These are phyloP conservation scores for Electrona antarctica DNA, from an alignment of 2,113 vertebrate genomes.

Conservation along the genomic window DNA sequence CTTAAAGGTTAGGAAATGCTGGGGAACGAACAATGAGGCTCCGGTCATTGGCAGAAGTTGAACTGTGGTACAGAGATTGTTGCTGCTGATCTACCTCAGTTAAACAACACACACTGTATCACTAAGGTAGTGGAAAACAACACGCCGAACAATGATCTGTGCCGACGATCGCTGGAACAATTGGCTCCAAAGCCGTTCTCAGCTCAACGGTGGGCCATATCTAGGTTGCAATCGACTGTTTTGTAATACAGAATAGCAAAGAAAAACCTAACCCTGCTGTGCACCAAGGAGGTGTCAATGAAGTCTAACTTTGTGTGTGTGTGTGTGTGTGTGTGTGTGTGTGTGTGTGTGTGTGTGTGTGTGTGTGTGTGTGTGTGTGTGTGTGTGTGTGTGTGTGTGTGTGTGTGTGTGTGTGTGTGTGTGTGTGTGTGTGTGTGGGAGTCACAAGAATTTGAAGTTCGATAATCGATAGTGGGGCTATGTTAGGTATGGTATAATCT, in stretches of 20 bases:
- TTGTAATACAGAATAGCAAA: too few species aligned
- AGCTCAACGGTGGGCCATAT: background rate
- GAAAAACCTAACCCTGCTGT: too few species aligned
- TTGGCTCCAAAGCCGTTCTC: background rate
- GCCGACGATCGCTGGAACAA: background rate
- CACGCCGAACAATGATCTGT: background rate
- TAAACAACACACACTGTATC: background rate
- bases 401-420: background rate
- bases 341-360: too few species aligned
- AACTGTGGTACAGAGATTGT: constrained; percentile 1
- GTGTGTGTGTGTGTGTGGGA: background rate
- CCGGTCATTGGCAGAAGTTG: constrained; percentile 10
- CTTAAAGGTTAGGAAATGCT: constrained; percentile 46
- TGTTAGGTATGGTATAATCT: too few species aligned
- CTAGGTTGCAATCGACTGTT: background rate
- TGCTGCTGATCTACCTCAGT: background rate
- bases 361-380: background rate
- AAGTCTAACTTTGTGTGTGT: too few species aligned
- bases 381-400: background rate
- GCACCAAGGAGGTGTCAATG: too few species aligned
- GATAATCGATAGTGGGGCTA: too few species aligned
- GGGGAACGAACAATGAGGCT: constrained; percentile 47
- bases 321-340: too few species aligned
- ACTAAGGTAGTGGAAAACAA: background rate
- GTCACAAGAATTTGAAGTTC: too few species aligned